Evolutionary conservation across 2,113 vertebrate genomes (phyloP).

Genomic region (Macaca fascicularis): T2T-MFA8v1.1 NC_088389.1:90624001-90624500

Average conservation of each 20-base stretch:
- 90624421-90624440: conserved; percentile 46
- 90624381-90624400: conserved; percentile 63
- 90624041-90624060: too few relatives aligned
- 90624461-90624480: conserved; percentile 32
- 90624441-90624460: conserved; percentile 72
- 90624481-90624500: conserved; percentile 28
- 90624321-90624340: conserved; percentile 34
- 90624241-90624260: conserved; percentile 64
- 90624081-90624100: neutral
- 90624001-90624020: too few relatives aligned
- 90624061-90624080: too few relatives aligned
- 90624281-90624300: neutral
- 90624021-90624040: too few relatives aligned
- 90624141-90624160: conserved; percentile 19
- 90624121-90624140: conserved; percentile 51
- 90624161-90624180: conserved; percentile 11
- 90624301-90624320: neutral
- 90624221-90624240: conserved; percentile 58
- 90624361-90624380: conserved; percentile 50
- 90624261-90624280: conserved; percentile 44
- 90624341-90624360: conserved; percentile 73
- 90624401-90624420: conserved; percentile 67
- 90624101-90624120: conserved; percentile 1
- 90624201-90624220: conserved; percentile 66
- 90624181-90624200: conserved; percentile 55